Evolutionary conservation across 2,888 invertebrate species (phyloP), one percentile per base, ranked within the genome.

Genomic region (Drosophila antonietae): DNA sequence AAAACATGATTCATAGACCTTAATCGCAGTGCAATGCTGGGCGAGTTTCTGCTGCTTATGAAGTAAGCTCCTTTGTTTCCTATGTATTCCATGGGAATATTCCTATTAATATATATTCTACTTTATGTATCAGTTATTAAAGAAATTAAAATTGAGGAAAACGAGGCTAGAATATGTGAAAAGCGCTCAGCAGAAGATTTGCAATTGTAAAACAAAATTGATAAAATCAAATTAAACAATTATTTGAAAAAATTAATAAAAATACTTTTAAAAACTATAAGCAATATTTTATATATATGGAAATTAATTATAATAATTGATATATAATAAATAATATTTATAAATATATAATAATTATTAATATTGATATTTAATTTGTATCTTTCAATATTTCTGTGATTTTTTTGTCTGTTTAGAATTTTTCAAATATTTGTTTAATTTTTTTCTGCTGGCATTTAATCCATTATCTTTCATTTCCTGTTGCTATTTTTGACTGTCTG

Each of bases 381-480:
- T 37, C 14, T 2, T 37, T 37, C 2, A 37, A 14, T 15, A 5
- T 14, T 15, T 37, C 14, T 37, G 37, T 14, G 10, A 18, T 44
- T 20, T 35, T 46, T 46, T 53, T n/a, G 28, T 18, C 18, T 23
- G 7, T 0, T 15, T 39, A 7, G 28, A 39, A 37, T 52, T n/a
- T 47, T 39, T 39, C 2, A 28, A n/a, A 28, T 35, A 23, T 60
- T 43, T 51, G 39, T 12, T 31, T 20, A 7, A 28, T 12, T 39
- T 20, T 43, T 70, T 46, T 41, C 15, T 39, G 33, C 12, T 47
- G 31, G 56, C 14, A 23, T 41, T 47, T 53, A n/a, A 31, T 41
- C 61, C 66, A 81, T 53, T 53, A 78, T 66, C 82, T 78, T 64
- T 69, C 65, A 79, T 79, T 79, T 79, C 79, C 79, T 69, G 79